Percentiles rank a stretch among this genome's conserved stretches.
Evolutionary conservation across 2,113 vertebrate species (phyloP).

Genomic region (Cyprichromis sp.): DNA sequence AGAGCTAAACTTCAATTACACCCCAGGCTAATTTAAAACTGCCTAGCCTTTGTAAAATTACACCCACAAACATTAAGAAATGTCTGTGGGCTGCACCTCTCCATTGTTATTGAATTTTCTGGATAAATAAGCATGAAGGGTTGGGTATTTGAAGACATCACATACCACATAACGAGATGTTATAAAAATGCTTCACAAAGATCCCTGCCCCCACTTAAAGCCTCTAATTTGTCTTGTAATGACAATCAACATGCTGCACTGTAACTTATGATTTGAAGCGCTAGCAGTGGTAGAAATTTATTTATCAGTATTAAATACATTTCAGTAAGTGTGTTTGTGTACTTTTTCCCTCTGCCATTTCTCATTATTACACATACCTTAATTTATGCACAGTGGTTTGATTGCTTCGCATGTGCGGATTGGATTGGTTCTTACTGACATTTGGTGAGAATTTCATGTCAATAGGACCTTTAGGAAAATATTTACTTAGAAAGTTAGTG

Average conservation of each 20-base stretch:
- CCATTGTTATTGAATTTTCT: neutral
- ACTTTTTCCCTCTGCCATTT: neutral
- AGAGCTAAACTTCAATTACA: constrained; percentile 60
- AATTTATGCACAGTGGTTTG: neutral
- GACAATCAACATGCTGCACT: neutral
- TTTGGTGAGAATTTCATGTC: neutral
- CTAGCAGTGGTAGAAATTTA: neutral
- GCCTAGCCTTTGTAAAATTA: constrained; percentile 51
- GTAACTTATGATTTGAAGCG: neutral
- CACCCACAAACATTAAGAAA: constrained; percentile 21
- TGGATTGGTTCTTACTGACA: neutral
- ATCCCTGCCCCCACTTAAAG: neutral
- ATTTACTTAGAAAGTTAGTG: neutral
- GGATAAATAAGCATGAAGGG: constrained; percentile 3
- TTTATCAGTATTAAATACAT: neutral
- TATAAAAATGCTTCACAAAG: neutral
- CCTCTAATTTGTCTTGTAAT: neutral
- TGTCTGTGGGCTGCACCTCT: neutral
- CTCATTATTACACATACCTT: neutral
- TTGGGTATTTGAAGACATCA: neutral
- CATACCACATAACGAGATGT: neutral
- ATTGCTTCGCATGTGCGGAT: rapidly evolving
- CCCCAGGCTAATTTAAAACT: constrained; percentile 44
- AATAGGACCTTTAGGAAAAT: neutral
- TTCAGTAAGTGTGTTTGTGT: neutral